phyloP scores from a whole-genome alignment of 2,888 invertebrate genomes.

The Lycophotia porphyrea region DNA sequence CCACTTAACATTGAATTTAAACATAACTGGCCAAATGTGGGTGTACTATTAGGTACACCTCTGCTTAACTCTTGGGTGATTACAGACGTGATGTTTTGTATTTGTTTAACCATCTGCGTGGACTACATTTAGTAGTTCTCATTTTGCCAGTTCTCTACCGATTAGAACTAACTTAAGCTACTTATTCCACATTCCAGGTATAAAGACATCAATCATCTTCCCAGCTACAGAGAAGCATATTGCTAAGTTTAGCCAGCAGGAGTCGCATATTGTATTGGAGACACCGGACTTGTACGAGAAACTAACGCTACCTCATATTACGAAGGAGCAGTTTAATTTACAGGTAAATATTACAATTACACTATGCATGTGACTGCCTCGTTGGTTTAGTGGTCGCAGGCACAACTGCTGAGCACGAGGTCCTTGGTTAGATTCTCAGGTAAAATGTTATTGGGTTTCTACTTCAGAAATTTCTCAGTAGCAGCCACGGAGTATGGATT shows the following conservation, averaged over 20 bases:
- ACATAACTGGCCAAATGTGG: too few relatives aligned
- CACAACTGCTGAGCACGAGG: background rate
- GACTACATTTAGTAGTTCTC: background rate
- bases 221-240: constrained; percentile 98
- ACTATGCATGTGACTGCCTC: background rate
- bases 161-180: background rate
- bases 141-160: background rate
- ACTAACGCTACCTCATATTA: constrained; percentile 94
- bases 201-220: constrained; percentile 97
- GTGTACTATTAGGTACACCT: too few relatives aligned
- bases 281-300: constrained; percentile 95
- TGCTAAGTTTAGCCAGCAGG: constrained; percentile 94
- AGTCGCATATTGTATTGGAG: constrained; percentile 94
- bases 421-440: background rate
- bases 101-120: background rate
- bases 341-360: constrained; percentile 90
- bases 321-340: constrained; percentile 93
- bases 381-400: background rate
- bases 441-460: background rate
- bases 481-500: background rate
- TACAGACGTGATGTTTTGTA: too few relatives aligned
- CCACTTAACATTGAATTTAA: too few relatives aligned
- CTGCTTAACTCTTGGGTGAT: too few relatives aligned
- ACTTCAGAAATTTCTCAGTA: background rate
- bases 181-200: constrained; percentile 89